Evolutionary conservation across 2,797 vertebrate genomes (phyloP).

Genomic region (Scolopax rusticola): DNA sequence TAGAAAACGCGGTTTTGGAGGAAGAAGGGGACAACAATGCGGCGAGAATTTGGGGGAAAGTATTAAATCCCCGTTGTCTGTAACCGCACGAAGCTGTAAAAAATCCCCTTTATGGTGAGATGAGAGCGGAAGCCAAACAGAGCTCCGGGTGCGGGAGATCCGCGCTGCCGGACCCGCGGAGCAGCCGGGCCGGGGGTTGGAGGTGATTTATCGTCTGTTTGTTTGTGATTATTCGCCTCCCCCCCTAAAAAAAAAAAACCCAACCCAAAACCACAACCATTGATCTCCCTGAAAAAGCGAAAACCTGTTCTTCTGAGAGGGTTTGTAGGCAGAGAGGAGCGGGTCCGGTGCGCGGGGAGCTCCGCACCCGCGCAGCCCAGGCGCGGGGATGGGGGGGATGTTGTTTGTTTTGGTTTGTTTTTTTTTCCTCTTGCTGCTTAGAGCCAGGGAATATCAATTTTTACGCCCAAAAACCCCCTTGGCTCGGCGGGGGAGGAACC

Average conservation of each 20-base stretch:
- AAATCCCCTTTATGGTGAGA: fast-evolving
- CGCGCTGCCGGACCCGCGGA: not conserved
- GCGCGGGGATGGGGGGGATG: not conserved
- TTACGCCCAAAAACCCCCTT: fast-evolving
- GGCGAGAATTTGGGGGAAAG: not conserved
- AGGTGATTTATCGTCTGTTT: constrained; percentile 11
- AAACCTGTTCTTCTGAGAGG: not conserved
- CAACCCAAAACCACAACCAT: not conserved
- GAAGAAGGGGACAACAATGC: not conserved
- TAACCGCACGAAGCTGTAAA: fast-evolving
- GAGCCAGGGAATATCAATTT: not conserved
- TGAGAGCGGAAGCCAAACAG: not conserved
- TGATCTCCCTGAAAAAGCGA: not conserved
- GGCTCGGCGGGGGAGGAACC: not conserved
- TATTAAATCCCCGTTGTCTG: fast-evolving
- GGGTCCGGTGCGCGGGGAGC: not conserved
- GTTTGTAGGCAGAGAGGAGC: not conserved
- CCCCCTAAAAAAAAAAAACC: not conserved
- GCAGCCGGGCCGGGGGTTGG: not conserved
- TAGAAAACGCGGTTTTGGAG: fast-evolving
- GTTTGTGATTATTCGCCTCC: not conserved
- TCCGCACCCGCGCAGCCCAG: not conserved
- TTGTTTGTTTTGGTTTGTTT: not conserved
- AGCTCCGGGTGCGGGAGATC: not conserved
- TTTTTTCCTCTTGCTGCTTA: not conserved